Evolutionary conservation across 2,797 vertebrate genomes (phyloP), one percentile per base, ranked within the genome.

Genomic region (Diplodus sargus): DNA sequence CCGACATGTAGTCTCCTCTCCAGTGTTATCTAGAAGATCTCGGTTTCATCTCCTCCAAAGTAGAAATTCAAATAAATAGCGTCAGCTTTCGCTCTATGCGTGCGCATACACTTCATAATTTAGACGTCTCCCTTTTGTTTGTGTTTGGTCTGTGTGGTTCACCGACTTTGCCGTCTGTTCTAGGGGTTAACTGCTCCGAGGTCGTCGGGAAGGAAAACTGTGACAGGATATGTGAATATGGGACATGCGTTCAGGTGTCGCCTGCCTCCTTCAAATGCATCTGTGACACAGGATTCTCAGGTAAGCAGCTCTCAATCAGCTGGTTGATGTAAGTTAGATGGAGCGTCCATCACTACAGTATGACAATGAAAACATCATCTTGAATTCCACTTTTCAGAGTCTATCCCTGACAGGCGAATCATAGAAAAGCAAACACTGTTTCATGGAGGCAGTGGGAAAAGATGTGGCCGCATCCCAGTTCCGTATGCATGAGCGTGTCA

Each of bases 151-250:
- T 70, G 2, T 57, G 23, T 20, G 57, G 28, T 54, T 43, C 58
- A 28, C 57, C 69, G 14, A 65, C 63, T 8, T 82, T 82, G 1
- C 9, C 22, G 28, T 83, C 78, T 77, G 5, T 91, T 94, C 89
- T 20, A 97, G 96, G 95, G 34, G 90, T 92, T 62, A 96, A 96
- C 87, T 97, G 95, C 86, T 95, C 95, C 53, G 95, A 97, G 92
- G 79, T 97, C 47, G 79, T 94, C 67, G 94, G 94, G 25, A 89
- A 87, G 52, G 89, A 84, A 72, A 95, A 95, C 56, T 96, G 94
- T 85, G 91, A 93, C 51, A 88, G 84, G 76, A 61, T 86, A 0
- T 97, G 95, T 93, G 83, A 92, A 85, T 89, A 93, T 71, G 95
- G 96, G 28, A 94, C 88, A 20, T 96, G 93, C 70, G 88, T 83